Base-by-base conservation (phyloP, 2,113 vertebrate species). In the Oncorhynchus nerka region DNA sequence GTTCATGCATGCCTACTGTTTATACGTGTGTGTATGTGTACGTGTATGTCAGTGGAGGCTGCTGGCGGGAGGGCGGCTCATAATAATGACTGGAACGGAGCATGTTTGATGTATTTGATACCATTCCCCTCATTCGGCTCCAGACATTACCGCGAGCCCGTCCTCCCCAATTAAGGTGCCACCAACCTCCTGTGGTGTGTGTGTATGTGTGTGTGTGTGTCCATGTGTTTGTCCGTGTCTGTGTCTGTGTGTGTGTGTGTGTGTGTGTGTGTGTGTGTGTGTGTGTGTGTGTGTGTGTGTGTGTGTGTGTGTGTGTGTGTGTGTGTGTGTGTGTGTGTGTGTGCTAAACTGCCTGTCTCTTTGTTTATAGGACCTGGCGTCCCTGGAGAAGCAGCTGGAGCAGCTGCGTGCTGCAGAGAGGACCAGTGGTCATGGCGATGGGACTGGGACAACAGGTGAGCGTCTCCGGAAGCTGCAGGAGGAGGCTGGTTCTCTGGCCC, bases 401-500 rank as follows among this genome's bases (percentile, higher is more conserved):
- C 75, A 84, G 68, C 74, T 97, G 72, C 72, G 87, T 19, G 83
- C 88, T 4, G 0, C 79, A 49, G 86, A 75, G 73, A 55, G 81
- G 76, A 62, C 82, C 68, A 66, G 85, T 0, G 9, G 22, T 1
- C 0, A 66, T 0, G 78, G 32, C 16, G 80, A 34, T 11, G 64
- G n/a, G 0, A 26, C 45, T 0, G 83, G 89, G 0, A 77, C 75
- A 0, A 83, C 91, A 24, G 93, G 87, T 4, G 82, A 81, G 4
- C 90, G 89, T 9, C 87, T 97, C 62, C 78, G 82, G 3, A 92
- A 79, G 12, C 90, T 98, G 15, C 78, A 93, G 83, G 48, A 3
- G 2, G 90, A 96, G 9, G 95, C 94, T 0, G 89, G 83, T 49
- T 70, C 70, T 3, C 91, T 99, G 11, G 86, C 93, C 19, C 89